A percentile compares a stretch with the other conserved stretches of the same genome.
Evolutionary conservation across 2,113 vertebrate species (phyloP).

Genomic region (Protomyctophum bolini): DNA sequence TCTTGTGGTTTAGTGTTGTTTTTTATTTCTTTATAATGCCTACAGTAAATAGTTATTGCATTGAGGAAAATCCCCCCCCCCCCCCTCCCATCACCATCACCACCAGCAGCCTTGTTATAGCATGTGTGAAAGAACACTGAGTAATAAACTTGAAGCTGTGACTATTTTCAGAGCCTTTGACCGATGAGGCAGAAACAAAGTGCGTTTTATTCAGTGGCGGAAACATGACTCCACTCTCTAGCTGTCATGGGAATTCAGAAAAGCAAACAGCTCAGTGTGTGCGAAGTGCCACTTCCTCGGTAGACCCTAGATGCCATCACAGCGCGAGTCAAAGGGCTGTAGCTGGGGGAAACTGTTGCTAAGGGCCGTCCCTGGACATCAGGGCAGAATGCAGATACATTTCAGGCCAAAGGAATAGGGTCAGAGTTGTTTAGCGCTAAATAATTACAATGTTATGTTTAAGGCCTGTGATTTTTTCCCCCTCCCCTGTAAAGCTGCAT

Average conservation of each 20-base stretch:
- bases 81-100: slow-evolving; percentile 20
- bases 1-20: slow-evolving; percentile 15
- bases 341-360: slow-evolving; percentile 79
- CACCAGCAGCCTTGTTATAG: slow-evolving; percentile 44
- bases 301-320: slow-evolving; percentile 79
- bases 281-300: slow-evolving; percentile 70
- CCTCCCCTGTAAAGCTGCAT: slow-evolving; percentile 34
- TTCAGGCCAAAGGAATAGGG: slow-evolving; percentile 49
- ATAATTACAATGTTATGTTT: slow-evolving; percentile 51
- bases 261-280: slow-evolving; percentile 81
- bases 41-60: slow-evolving; percentile 40
- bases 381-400: slow-evolving; percentile 65
- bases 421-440: slow-evolving; percentile 29
- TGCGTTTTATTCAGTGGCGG: slow-evolving; percentile 72
- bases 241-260: slow-evolving; percentile 80
- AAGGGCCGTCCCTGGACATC: slow-evolving; percentile 68
- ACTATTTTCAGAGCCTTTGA: slow-evolving; percentile 78
- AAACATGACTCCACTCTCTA: slow-evolving; percentile 77
- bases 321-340: slow-evolving; percentile 75
- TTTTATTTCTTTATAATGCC: slow-evolving; percentile 3
- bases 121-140: slow-evolving; percentile 69
- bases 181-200: slow-evolving; percentile 73
- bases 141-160: slow-evolving; percentile 72
- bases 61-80: slow-evolving; percentile 38
- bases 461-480: background rate